A percentile compares a stretch with the other conserved stretches of the same genome.
Evolutionary conservation across 2,113 vertebrate genomes (phyloP).

Genomic region (Toxotes jaculatrix): DNA sequence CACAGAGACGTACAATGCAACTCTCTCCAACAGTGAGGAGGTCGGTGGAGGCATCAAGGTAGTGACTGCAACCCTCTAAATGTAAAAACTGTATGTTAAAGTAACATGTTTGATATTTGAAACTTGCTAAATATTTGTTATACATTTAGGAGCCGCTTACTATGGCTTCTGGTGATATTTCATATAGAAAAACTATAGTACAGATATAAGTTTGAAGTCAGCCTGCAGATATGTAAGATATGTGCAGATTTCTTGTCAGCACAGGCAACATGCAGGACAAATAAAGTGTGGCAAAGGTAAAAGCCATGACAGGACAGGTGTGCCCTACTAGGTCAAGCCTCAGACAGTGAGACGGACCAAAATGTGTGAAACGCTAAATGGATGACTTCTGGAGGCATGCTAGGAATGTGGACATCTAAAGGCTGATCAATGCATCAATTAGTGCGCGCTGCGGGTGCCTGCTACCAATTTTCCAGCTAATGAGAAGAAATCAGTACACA

Average conservation of each 20-base stretch:
- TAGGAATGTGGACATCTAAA: slow-evolving; percentile 79
- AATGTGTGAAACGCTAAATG: slow-evolving; percentile 79
- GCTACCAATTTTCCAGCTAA: slow-evolving; percentile 38
- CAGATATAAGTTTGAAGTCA: background rate
- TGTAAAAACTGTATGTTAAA: background rate
- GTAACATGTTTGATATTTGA: background rate
- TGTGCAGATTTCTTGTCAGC: slow-evolving; percentile 46
- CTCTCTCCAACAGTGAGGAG: slow-evolving; percentile 89
- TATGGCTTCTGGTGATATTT: too few relatives aligned
- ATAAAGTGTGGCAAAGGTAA: slow-evolving; percentile 29
- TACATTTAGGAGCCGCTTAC: background rate
- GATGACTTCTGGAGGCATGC: slow-evolving; percentile 80
- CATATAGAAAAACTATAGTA: background rate
- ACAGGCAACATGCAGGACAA: slow-evolving; percentile 10
- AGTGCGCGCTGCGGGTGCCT: slow-evolving; percentile 59
- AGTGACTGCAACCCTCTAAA: slow-evolving; percentile 43
- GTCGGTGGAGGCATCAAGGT: slow-evolving; percentile 86
- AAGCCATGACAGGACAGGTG: slow-evolving; percentile 64
- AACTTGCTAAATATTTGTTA: background rate
- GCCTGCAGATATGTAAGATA: slow-evolving; percentile 26
- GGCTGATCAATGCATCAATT: slow-evolving; percentile 79
- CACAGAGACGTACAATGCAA: slow-evolving; percentile 87
- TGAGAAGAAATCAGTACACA: slow-evolving; percentile 13
- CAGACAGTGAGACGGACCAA: slow-evolving; percentile 52
- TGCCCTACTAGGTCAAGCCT: slow-evolving; percentile 67